Evolutionary conservation across 1,140 invertebrate species (phyloP), one percentile per base, ranked within the genome.

Genomic region (Carposina sasakii): DNA sequence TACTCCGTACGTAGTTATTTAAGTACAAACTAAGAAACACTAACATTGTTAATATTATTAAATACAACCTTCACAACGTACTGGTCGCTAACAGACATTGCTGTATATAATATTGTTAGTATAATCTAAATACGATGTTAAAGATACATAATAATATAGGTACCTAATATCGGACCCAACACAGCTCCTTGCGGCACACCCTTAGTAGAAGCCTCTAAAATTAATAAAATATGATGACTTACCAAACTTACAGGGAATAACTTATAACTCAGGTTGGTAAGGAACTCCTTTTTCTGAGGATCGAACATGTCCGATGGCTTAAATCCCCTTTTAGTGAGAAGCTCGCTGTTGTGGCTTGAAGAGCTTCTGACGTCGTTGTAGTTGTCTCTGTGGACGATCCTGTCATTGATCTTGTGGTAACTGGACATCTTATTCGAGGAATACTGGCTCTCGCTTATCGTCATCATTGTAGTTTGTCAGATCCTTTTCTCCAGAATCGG

Each of bases 281-380:
- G 88, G 78, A 95, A 93, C 60, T 91, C 89, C 67, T 89, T 90
- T 77, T 95, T 95, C 36, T 86, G 79, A 1, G 93, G 92, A 76
- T 96, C 92, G 76, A 90, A 89, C 67, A 91, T 89, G 74, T 96
- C 94, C 0, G 93, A 95, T 1, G 94, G 94, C 65, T 93, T 93
- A 76, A 93, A 93, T 17, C 94, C 93, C 12, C 93, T 86, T 42
- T 87, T 85, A 10, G 85, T 86, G 59, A 86, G 67, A 47, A 86
- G 71, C 0, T 81, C 67, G 50, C 81, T 85, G 76, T 86, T 85
- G 36, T 79, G 71, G 21, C 71, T 78, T 2, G 82, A 83, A 0
- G 81, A 84, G 31, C 75, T 75, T 34, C 81, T 81, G 24, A 78
- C 69, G 52, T 85, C 85, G 39, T 84, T 78, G 64, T 75, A 85